Evolutionary conservation across 2,797 vertebrate genomes (phyloP).

Genomic region (Borostomias antarcticus): DNA sequence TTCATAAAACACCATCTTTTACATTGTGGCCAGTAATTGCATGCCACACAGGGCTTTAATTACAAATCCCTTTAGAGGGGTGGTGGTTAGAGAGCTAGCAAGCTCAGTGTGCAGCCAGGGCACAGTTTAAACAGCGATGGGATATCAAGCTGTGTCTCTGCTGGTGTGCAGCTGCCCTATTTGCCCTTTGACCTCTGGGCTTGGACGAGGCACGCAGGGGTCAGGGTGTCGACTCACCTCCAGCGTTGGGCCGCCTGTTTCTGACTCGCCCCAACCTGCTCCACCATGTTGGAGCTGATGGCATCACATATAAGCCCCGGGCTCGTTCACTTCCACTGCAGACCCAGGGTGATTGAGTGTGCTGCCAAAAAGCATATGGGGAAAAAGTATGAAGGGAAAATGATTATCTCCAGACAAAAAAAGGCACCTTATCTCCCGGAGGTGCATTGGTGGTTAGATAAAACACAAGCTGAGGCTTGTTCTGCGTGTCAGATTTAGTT

Average conservation of each 20-base stretch:
- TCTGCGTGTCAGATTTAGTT: too few relatives aligned
- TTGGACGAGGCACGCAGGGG: conserved; percentile 4
- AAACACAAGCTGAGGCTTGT: not conserved
- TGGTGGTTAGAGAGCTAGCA: not conserved
- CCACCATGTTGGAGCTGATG: not conserved
- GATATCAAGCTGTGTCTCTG: not conserved
- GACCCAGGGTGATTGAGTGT: not conserved
- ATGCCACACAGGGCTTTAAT: not conserved
- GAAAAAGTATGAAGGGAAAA: not conserved
- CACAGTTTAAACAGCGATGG: not conserved
- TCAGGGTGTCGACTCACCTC: conserved; percentile 4
- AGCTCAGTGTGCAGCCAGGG: too few relatives aligned
- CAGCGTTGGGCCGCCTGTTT: conserved; percentile 12
- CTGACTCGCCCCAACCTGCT: conserved; percentile 9
- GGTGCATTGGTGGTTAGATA: not conserved
- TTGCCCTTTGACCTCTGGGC: conserved; percentile 3
- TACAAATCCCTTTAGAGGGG: not conserved
- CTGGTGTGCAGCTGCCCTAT: conserved; percentile 14
- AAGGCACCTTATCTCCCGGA: not conserved
- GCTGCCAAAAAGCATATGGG: not conserved
- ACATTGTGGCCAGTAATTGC: not conserved
- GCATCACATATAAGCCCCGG: not conserved
- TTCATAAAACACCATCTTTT: not conserved
- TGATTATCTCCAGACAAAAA: not conserved
- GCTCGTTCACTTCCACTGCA: not conserved